Base-by-base conservation (phyloP, 2,888 invertebrate genomes). In the Eubasilissa splendida region DNA sequence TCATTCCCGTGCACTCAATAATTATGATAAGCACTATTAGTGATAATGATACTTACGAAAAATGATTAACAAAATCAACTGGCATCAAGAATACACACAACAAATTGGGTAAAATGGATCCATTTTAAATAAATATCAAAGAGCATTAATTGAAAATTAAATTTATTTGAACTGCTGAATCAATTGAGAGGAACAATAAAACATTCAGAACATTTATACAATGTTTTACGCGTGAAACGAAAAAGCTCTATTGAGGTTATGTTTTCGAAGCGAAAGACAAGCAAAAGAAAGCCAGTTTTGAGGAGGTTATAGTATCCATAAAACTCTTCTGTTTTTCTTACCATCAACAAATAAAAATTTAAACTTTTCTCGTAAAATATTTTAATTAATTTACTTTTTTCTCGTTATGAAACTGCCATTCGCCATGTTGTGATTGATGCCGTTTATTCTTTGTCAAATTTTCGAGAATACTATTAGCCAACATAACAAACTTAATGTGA, bases 381-480 rank as follows among this genome's bases (percentile, higher is more conserved):
- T 74, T 73, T 74, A 60, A 63, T 80, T 80, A 65, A 78, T 80
- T 81, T 76, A 77, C 78, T 75, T 88, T 84, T 87, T 85, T 85
- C 85, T 86, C 86, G 86, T 86, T 86, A 85, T 85, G 85, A 84
- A 85, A 84, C 85, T 86, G 74, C 84, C 82, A 80, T 66, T 82
- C 82, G 82, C 82, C 82, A 82, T 84, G 83, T 85, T 86, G 86
- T 86, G 87, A 88, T 86, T 86, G 86, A 85, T 86, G 85, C 88
- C 88, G 88, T 89, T 81, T 90, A 89, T 88, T 88, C 88, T 88
- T 86, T 87, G 87, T 86, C 87, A 88, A 89, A 89, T 89, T 89
- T 88, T 88, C 78, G 53, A 77, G 76, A 77, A 77, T 33, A n/a
- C 14, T 59, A 22, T 68, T 68, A 58, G 76, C 77, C 77, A 77